Percentiles rank a stretch among this genome's conserved stretches.
Evolutionary conservation across 2,113 vertebrate genomes (phyloP).

Genomic region (Nasalis larvatus): DNA sequence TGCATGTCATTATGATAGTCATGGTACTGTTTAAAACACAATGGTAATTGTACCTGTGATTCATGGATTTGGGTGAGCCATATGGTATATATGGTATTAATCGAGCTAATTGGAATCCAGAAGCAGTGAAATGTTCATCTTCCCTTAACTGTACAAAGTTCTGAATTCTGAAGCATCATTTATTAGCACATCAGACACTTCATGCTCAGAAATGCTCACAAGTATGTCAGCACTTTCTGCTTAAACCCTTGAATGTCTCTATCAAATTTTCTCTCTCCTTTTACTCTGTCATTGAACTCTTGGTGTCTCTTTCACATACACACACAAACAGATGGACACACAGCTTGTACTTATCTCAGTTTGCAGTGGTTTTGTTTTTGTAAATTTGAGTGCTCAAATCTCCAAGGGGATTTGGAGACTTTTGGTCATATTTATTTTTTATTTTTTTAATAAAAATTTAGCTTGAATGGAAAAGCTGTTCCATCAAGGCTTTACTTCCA

Average conservation of each 20-base stretch:
- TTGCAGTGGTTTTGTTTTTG: background rate
- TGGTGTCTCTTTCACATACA: background rate
- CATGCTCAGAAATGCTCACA: conserved; percentile 47
- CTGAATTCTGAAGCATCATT: conserved; percentile 76
- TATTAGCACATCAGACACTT: conserved; percentile 69
- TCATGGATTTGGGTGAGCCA: conserved; percentile 74
- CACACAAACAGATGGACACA: background rate
- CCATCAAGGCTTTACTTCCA: background rate
- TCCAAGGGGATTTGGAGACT: background rate
- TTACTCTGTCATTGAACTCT: background rate
- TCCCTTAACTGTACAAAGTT: conserved; percentile 61
- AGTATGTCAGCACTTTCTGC: conserved; percentile 45
- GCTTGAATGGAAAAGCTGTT: background rate
- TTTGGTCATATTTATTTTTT: background rate
- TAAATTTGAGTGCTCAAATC: background rate
- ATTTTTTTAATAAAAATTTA: background rate
- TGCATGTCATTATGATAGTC: conserved; percentile 23
- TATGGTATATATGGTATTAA: conserved; percentile 68
- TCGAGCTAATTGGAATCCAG: conserved; percentile 78
- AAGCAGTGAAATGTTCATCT: conserved; percentile 66
- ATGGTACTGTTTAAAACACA: conserved; percentile 30
- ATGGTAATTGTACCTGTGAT: conserved; percentile 62
- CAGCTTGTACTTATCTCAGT: background rate
- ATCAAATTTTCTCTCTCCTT: background rate
- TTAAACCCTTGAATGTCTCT: background rate